Evolutionary conservation across 2,888 invertebrate genomes (phyloP).

Genomic region (Globia sparganii): DNA sequence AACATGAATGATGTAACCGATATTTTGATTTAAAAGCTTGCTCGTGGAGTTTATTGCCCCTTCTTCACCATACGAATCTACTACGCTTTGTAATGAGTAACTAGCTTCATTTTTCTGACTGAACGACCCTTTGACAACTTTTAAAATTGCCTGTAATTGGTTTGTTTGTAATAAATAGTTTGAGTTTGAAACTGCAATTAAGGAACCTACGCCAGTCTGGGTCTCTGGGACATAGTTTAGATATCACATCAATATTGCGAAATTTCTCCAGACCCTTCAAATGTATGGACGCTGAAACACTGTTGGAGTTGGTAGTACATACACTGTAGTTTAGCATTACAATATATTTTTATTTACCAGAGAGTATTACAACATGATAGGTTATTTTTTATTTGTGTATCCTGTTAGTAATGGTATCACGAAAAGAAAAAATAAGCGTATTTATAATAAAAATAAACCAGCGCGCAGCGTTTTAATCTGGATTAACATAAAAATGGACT

Average conservation of each 20-base stretch:
- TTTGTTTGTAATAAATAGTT: not conserved
- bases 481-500: not conserved
- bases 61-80: not conserved
- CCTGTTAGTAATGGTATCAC: slow-evolving; percentile 49
- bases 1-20: not conserved
- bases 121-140: not conserved
- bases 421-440: not conserved
- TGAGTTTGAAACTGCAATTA: not conserved
- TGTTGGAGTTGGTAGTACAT: not conserved
- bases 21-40: not conserved
- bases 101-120: not conserved
- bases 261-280: not conserved
- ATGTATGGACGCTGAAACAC: not conserved
- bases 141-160: not conserved
- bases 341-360: not conserved
- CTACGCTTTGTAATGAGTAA: not conserved
- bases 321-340: not conserved
- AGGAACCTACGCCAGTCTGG: not conserved
- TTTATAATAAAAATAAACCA: not conserved
- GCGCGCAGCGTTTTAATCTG: not conserved
- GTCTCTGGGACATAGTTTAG: not conserved
- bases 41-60: not conserved
- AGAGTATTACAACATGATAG: slow-evolving; percentile 11
- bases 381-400: slow-evolving; percentile 34
- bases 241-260: not conserved